Evolutionary conservation across 1,140 invertebrate species (phyloP).

Genomic region (Diorhabda carinulata): DNA sequence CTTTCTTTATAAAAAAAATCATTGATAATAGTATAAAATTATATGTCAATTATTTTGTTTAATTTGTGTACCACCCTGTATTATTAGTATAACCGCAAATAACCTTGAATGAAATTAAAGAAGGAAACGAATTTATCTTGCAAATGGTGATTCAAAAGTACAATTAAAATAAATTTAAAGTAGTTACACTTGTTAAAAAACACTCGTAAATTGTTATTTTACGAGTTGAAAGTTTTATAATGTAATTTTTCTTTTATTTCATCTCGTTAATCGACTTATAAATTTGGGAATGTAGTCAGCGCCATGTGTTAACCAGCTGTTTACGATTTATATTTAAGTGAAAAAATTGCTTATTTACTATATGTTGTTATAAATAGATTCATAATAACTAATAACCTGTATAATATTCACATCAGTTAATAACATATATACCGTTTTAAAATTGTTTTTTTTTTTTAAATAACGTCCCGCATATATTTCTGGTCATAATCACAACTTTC

Average conservation of each 20-base stretch:
- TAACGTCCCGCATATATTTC: too few species aligned
- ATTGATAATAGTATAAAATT: neutral
- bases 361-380: too few species aligned
- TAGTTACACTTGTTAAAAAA: constrained; percentile 13
- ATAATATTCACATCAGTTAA: too few species aligned
- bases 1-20: constrained; percentile 1
- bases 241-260: neutral
- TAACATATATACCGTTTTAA: too few species aligned
- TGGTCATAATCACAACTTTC: too few species aligned
- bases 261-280: neutral
- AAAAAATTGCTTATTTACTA: too few species aligned
- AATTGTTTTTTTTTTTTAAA: too few species aligned
- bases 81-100: neutral
- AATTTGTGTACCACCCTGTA: neutral
- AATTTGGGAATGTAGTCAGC: neutral
- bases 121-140: constrained; percentile 12
- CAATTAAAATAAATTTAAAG: constrained; percentile 14
- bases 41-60: neutral
- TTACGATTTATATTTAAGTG: too few species aligned
- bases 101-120: constrained; percentile 8
- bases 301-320: too few species aligned
- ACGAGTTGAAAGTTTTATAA: too few species aligned
- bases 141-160: constrained; percentile 10
- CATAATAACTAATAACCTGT: too few species aligned
- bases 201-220: too few species aligned